Percentiles rank a stretch among this genome's conserved stretches.
phyloP scores from a whole-genome alignment of 1,140 invertebrate species.

The Atta colombica region DNA sequence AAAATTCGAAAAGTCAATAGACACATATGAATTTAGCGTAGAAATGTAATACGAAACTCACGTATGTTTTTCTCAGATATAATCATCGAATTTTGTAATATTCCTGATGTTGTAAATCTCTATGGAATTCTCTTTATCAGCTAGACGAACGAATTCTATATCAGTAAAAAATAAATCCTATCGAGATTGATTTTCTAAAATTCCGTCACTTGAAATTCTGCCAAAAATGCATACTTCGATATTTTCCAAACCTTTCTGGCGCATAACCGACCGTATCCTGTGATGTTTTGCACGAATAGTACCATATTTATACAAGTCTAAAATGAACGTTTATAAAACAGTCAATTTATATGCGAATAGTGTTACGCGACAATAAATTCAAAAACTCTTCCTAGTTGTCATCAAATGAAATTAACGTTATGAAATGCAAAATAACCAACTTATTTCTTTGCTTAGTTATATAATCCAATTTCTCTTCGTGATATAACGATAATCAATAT shows the following conservation, averaged over 20 bases:
- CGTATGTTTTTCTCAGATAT: background rate
- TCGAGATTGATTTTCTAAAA: constrained; percentile 74
- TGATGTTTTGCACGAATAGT: background rate
- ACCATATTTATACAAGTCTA: background rate
- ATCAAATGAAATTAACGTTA: background rate
- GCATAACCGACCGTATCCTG: background rate
- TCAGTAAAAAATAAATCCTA: constrained; percentile 49
- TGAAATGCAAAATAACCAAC: background rate
- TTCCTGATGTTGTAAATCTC: background rate
- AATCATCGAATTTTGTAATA: background rate
- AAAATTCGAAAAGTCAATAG: background rate
- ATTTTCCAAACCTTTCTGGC: constrained; percentile 37
- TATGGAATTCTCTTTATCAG: constrained; percentile 54
- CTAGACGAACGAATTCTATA: constrained; percentile 31
- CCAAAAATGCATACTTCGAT: constrained; percentile 65
- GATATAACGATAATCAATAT: constrained; percentile 10
- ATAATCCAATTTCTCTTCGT: constrained; percentile 14
- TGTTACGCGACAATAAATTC: background rate
- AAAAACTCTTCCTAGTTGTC: constrained; percentile 10
- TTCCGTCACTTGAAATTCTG: constrained; percentile 71
- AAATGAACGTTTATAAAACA: constrained; percentile 44
- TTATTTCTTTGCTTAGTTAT: background rate
- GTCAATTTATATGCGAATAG: constrained; percentile 39
- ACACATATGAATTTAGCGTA: background rate
- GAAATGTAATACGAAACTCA: background rate